A percentile compares a stretch with the other conserved stretches of the same genome.
Conservation (phyloP, 2,113 vertebrate species). For the Crypturellus undulatus region DNA sequence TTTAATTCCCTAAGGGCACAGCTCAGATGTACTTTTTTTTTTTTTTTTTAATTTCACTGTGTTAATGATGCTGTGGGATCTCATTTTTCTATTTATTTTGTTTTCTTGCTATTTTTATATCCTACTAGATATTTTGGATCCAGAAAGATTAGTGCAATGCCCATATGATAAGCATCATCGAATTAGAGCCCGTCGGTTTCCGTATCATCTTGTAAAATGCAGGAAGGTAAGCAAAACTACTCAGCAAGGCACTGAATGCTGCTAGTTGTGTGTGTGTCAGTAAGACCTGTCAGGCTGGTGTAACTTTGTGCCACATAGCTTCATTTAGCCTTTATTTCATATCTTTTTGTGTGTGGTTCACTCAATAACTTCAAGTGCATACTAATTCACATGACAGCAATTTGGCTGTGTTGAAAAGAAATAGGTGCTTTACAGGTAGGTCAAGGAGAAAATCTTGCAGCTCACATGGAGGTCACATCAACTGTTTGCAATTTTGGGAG, state of each 20-base stretch:
- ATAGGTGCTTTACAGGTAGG: neutral
- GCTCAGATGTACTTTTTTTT: neutral
- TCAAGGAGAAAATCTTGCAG: neutral
- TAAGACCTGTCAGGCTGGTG: neutral
- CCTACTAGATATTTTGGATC: slow-evolving; percentile 76
- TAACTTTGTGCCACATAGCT: neutral
- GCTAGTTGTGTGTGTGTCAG: neutral
- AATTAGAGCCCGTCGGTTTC: slow-evolving; percentile 88
- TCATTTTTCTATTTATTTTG: neutral
- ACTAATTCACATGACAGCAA: neutral
- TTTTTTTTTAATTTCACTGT: neutral
- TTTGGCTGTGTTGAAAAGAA: neutral
- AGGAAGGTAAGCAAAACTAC: slow-evolving; percentile 80
- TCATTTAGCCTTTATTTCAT: neutral
- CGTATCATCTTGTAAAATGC: slow-evolving; percentile 95
- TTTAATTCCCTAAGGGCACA: neutral
- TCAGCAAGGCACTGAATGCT: too few species aligned
- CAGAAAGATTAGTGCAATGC: slow-evolving; percentile 87
- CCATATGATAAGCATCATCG: slow-evolving; percentile 87
- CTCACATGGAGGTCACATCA: neutral
- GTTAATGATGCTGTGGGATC: neutral
- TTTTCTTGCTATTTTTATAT: neutral
- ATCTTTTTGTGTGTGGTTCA: neutral
- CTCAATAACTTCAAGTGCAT: neutral
- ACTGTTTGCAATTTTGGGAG: neutral